phyloP scores from a whole-genome alignment of 2,888 invertebrate species.

The Tetanocera ferruginea region DNA sequence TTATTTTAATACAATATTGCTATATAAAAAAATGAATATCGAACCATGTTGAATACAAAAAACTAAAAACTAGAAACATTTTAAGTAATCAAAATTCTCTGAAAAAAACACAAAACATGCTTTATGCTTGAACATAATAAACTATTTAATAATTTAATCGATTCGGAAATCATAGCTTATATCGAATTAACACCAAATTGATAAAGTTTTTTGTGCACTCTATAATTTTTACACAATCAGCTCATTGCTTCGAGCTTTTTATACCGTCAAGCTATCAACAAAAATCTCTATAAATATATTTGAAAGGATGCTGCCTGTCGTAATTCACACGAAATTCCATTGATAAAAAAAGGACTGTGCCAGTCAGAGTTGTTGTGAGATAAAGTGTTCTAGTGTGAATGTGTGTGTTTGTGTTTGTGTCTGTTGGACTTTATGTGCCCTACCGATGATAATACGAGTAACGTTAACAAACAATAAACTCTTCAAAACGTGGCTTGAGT shows the following conservation, averaged over 20 bases:
- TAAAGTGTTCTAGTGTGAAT: not conserved
- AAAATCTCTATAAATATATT: slow-evolving; percentile 54
- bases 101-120: too few relatives aligned
- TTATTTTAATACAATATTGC: too few relatives aligned
- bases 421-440: not conserved
- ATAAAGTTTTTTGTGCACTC: too few relatives aligned
- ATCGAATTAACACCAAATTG: too few relatives aligned
- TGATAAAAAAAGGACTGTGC: not conserved
- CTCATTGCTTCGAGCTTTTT: not conserved
- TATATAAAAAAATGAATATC: too few relatives aligned
- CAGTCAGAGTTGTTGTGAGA: not conserved
- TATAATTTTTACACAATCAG: too few relatives aligned
- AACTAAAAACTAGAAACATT: too few relatives aligned
- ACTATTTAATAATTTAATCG: too few relatives aligned
- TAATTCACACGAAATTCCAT: not conserved
- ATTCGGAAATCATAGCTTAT: too few relatives aligned
- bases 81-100: too few relatives aligned
- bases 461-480: not conserved
- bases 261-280: slow-evolving; percentile 1
- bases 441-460: not conserved
- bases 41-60: too few relatives aligned
- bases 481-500: not conserved
- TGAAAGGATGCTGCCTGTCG: slow-evolving; percentile 42
- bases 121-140: too few relatives aligned
- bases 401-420: not conserved